Evolutionary conservation across 2,113 vertebrate species (phyloP).

Genomic region (Gasterosteus aculeatus): DNA sequence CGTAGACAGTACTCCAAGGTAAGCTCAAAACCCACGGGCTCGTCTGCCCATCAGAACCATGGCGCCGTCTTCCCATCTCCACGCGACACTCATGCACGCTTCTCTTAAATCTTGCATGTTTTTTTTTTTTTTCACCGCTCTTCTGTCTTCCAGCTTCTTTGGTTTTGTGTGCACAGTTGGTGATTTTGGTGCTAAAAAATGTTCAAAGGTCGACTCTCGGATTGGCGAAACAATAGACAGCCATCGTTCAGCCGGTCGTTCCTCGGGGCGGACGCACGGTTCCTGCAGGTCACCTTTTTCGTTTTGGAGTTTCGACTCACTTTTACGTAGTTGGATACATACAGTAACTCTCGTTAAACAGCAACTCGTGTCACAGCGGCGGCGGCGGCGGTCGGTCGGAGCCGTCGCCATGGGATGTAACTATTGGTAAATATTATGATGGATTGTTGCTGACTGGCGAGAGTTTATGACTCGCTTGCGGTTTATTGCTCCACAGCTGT

Average conservation of each 20-base stretch:
- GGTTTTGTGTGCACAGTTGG: conserved; percentile 1
- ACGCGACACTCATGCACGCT: background rate
- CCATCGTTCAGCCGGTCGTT: background rate
- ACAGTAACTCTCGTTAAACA: conserved; percentile 60
- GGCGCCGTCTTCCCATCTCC: conserved; percentile 5
- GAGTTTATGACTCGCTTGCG: conserved; percentile 32
- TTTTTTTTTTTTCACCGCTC: conserved; percentile 1
- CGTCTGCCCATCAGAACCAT: conserved; percentile 19
- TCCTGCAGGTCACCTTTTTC: background rate
- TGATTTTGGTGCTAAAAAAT: conserved; percentile 12
- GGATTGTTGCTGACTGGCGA: conserved; percentile 43
- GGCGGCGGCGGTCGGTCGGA: background rate
- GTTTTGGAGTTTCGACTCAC: conserved; percentile 1
- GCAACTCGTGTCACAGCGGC: conserved; percentile 38
- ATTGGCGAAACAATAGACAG: background rate
- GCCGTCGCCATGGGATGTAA: conserved; percentile 4
- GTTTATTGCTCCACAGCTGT: conserved; percentile 9
- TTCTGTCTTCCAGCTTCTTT: conserved; percentile 23
- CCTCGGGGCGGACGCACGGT: background rate
- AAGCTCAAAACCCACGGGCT: conserved; percentile 54
- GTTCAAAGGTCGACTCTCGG: background rate
- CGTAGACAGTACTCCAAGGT: conserved; percentile 83
- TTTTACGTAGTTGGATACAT: background rate
- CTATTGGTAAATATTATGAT: conserved; percentile 43
- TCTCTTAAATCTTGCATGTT: conserved; percentile 3